These are phyloP conservation scores for Callyntrura sp. DNA, from an alignment of 2,888 invertebrate species.

Conservation along the genomic window DNA sequence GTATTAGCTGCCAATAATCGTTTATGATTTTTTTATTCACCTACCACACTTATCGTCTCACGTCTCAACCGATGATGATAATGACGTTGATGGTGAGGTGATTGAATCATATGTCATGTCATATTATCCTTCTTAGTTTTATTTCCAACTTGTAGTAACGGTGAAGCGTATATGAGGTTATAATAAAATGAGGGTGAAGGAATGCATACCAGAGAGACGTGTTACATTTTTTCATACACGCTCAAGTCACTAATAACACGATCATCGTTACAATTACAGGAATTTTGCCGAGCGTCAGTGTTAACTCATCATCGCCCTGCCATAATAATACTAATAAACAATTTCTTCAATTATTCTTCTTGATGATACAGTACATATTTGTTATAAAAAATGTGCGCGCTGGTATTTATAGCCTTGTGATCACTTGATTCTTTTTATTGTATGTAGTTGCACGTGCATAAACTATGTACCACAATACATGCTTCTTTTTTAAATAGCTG, in stretches of 20 bases:
- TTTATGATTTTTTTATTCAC: conserved; percentile 9
- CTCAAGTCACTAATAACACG: not conserved
- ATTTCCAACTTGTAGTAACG: not conserved
- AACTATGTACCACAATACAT: too few relatives aligned
- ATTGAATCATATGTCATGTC: not conserved
- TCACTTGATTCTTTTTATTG: too few relatives aligned
- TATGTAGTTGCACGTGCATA: too few relatives aligned
- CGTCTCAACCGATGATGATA: not conserved
- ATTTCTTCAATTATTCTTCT: conserved; percentile 22
- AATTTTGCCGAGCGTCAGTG: not conserved
- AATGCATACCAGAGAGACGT: conserved; percentile 8
- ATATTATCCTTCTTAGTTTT: not conserved
- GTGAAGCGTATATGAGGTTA: too few relatives aligned
- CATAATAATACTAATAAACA: too few relatives aligned
- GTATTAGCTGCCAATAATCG: conserved; percentile 48
- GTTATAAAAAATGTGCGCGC: conserved; percentile 43
- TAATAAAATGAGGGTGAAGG: not conserved
- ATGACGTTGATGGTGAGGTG: too few relatives aligned
- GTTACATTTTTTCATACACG: too few relatives aligned
- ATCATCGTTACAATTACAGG: conserved; percentile 12
- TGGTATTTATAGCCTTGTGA: conserved; percentile 41
- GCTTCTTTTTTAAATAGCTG: too few relatives aligned
- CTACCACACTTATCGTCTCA: too few relatives aligned
- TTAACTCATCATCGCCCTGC: conserved; percentile 12
- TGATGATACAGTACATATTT: conserved; percentile 33